Conservation (phyloP, 1,140 invertebrate genomes). For the Zaprionus taronus region DNA sequence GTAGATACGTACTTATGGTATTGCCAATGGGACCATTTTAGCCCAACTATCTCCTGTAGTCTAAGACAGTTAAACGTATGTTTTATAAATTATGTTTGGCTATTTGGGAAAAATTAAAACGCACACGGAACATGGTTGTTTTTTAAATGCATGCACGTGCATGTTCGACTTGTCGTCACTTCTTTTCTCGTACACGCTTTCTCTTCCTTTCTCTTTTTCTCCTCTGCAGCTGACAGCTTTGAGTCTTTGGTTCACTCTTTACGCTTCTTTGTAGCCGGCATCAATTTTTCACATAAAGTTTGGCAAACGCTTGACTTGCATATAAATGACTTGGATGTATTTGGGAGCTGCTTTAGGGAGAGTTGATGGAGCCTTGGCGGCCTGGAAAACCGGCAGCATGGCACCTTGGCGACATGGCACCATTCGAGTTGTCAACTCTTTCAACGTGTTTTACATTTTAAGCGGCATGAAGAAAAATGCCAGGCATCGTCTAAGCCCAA, state of each 20-base stretch:
- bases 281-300: conserved; percentile 83
- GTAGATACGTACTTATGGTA: conserved; percentile 5
- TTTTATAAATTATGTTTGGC: conserved; percentile 79
- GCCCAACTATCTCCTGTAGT: conserved; percentile 8
- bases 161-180: conserved; percentile 54
- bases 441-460: conserved; percentile 80
- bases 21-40: conserved; percentile 22
- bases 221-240: neutral
- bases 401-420: conserved; percentile 31
- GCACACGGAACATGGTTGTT: conserved; percentile 62
- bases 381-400: conserved; percentile 26
- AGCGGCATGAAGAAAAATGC: conserved; percentile 50
- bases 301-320: conserved; percentile 81
- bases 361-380: conserved; percentile 36
- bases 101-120: conserved; percentile 78
- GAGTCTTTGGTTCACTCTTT: conserved; percentile 11
- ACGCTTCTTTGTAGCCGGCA: conserved; percentile 55
- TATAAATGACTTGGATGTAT: conserved; percentile 76
- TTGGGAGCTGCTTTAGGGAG: conserved; percentile 31
- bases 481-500: conserved; percentile 15
- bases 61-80: conserved; percentile 32
- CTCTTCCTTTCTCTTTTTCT: neutral
- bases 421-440: conserved; percentile 79
- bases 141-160: conserved; percentile 80
- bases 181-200: neutral